Evolutionary conservation across 2,113 vertebrate species (phyloP), one percentile per base, ranked within the genome.

Genomic region (Vicugna pacos): DNA sequence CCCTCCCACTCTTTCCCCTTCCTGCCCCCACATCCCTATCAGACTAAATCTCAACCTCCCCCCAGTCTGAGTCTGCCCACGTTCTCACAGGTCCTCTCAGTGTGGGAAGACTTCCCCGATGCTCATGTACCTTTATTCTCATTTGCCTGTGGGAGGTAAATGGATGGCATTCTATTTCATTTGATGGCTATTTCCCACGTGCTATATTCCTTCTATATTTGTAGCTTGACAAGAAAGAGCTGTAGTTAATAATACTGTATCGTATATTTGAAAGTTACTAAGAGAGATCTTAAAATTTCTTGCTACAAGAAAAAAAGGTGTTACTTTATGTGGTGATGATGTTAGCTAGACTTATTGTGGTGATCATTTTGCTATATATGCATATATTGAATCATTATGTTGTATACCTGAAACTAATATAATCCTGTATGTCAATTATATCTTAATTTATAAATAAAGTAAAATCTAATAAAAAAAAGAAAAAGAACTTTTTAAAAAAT

Each of bases 1-100:
- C 24, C 2, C 0, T 46, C 6, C 30, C 15, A 35, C 9, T 24
- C 9, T 17, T 15, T 1, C 3, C 1, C 3, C 19, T 75, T 22
- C 14, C 50, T 8, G 1, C 0, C 2, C 5, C 9, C 10, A 14
- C 52, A 17, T 11, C 1, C 2, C 19, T 20, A 0, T 56, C 35
- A 48, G 10, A 4, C 9, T 35, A 52, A 42, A 75, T 42, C 38
- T 56, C 28, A 94, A 22, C 16, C 16, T 91, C 50, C 5, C 2
- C 67, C 11, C 28, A 80, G 30, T 50, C 3, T 26, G 17, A 94
- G 28, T 77, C 24, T 58, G 4, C 42, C 32, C 2, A 2, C 5
- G 4, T 35, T 89, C 69, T 56, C 76, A 82, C 13, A 86, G 56
- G 26, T n/a, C 58, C 24, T 73, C 15, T 72, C 17, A 2, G 16